Evolutionary conservation across 2,888 invertebrate genomes (phyloP).

Genomic region (Oscheius sp.): DNA sequence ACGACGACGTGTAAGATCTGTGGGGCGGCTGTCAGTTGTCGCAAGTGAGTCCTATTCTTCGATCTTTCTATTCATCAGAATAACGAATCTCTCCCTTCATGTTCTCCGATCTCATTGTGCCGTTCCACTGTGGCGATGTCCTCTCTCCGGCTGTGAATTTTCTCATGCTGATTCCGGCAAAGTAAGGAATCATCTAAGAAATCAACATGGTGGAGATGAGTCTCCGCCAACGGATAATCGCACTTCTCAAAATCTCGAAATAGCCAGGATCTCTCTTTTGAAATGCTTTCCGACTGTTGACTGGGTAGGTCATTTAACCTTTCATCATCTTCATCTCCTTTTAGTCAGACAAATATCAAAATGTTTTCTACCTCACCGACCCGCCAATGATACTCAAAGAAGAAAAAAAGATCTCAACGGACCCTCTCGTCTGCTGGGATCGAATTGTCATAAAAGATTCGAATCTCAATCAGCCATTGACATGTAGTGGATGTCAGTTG

Average conservation of each 20-base stretch:
- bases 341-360: slow-evolving; percentile 20
- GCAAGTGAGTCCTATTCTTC: slow-evolving; percentile 19
- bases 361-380: slow-evolving; percentile 26
- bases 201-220: slow-evolving; percentile 29
- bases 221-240: slow-evolving; percentile 20
- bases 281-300: slow-evolving; percentile 29
- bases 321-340: neutral
- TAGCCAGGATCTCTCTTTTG: slow-evolving; percentile 4
- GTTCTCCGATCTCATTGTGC: slow-evolving; percentile 24
- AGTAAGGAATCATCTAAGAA: slow-evolving; percentile 26
- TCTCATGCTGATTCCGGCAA: slow-evolving; percentile 28
- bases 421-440: slow-evolving; percentile 4
- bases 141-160: slow-evolving; percentile 7
- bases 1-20: slow-evolving; percentile 22
- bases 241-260: neutral
- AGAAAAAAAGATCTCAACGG: neutral
- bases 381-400: slow-evolving; percentile 15
- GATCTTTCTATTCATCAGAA: slow-evolving; percentile 20
- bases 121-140: slow-evolving; percentile 28
- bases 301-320: slow-evolving; percentile 10
- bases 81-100: slow-evolving; percentile 30
- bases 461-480: neutral
- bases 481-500: slow-evolving; percentile 9
- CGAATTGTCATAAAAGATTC: slow-evolving; percentile 1
- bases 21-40: slow-evolving; percentile 28